Percentiles rank a stretch among this genome's conserved stretches.
Evolutionary conservation across 2,797 vertebrate species (phyloP).

Genomic region (Danio albolineatus): DNA sequence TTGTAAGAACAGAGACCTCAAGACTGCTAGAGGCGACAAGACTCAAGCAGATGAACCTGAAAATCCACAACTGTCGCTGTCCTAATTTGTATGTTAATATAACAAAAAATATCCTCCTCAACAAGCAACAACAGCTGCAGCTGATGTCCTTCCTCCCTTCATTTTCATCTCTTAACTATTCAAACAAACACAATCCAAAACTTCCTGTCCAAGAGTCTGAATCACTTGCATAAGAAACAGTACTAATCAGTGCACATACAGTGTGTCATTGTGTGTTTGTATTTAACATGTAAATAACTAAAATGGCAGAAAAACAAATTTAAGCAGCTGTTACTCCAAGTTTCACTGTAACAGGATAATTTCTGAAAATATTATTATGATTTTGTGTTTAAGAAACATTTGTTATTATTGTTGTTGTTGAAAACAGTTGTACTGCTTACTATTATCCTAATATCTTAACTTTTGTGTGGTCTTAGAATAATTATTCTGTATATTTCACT

Average conservation of each 20-base stretch:
- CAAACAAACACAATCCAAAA: slow-evolving; percentile 12
- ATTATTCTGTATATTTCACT: too few relatives aligned
- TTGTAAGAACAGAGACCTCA: background rate
- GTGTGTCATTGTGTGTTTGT: slow-evolving; percentile 31
- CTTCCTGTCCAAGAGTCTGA: slow-evolving; percentile 3
- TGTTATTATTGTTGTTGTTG: too few relatives aligned
- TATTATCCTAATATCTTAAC: too few relatives aligned
- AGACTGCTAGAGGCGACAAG: slow-evolving; percentile 6
- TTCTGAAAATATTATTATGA: too few relatives aligned
- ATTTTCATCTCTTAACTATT: background rate
- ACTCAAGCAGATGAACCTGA: slow-evolving; percentile 16
- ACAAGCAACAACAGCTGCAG: background rate
- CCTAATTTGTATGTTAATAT: slow-evolving; percentile 36
- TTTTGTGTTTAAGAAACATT: too few relatives aligned
- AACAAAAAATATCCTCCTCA: background rate
- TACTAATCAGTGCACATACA: slow-evolving; percentile 25
- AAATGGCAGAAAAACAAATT: too few relatives aligned
- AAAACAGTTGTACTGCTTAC: too few relatives aligned
- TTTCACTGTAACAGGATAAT: too few relatives aligned
- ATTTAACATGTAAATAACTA: too few relatives aligned
- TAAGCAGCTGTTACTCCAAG: too few relatives aligned
- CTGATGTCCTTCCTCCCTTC: background rate
- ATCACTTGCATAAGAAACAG: background rate
- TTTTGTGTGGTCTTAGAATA: too few relatives aligned
- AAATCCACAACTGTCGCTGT: slow-evolving; percentile 36